Base-by-base conservation (phyloP, 2,888 invertebrate genomes). In the Nomada ruficornis region DNA sequence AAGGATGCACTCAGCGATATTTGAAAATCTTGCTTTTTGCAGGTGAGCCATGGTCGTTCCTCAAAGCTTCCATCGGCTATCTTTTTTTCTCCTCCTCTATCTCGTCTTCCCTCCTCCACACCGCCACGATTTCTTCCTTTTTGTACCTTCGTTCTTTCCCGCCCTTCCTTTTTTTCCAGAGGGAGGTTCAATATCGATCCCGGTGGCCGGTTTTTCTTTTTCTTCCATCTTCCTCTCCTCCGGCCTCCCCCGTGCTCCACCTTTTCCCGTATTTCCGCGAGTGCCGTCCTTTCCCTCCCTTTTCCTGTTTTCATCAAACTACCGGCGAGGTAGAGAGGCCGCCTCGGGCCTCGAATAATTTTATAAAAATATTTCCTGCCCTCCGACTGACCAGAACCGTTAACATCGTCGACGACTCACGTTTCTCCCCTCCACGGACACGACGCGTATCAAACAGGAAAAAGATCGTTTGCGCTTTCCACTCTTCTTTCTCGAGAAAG, bases 261-360 rank as follows among this genome's bases (percentile, higher is more conserved):
- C 80, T 86, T 83, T 78, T 78, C 83, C 86, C 83, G 80, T 84
- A 83, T 83, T 89, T 85, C 83, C 79, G 83, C 89, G 84, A 85
- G 87, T 87, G 79, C 88, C 86, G 86, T 85, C 87, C 88, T 88
- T 88, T 88, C 79, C 82, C 84, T 81, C 82, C 82, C 88, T 88
- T 85, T 84, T 88, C 88, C 86, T 86, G 84, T 86, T 88, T 86
- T 83, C 88, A 86, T 88, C 87, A 77, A 83, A 88, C 80, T 77
- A 80, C 75, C 72, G 68, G 80, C 68, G 70, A 67, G 71, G 82
- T 62, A 71, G 74, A 78, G 75, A 78, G 72, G 60, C 60, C 77
- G 73, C 82, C 82, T 77, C 73, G 64, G 65, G 83, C 70, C 62
- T 74, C 77, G 77, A 82, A 83, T 83, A 83, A 83, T 83, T 84